Evolutionary conservation across 2,113 vertebrate species (phyloP), one percentile per base, ranked within the genome.

Genomic region (Thermophis baileyi): DNA sequence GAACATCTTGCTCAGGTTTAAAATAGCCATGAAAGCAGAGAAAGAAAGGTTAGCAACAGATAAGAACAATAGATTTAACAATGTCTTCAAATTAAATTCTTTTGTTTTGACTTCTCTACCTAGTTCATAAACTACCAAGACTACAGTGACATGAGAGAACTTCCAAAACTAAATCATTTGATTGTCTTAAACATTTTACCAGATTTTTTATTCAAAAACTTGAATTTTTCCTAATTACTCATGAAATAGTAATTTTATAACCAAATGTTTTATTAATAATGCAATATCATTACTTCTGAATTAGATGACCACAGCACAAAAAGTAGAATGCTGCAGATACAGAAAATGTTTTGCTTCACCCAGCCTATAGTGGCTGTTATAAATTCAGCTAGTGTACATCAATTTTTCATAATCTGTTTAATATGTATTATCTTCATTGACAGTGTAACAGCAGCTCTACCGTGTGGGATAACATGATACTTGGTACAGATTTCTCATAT

Each of bases 401-500:
- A 4, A 92, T 94, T 93, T 94, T 96, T 97, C 94, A 97, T 96
- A 95, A 93, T 91, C 96, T 97, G 97, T 90, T 97, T 96, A 97
- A 97, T 95, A 95, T 93, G 96, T 95, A 96, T 96, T 95, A 95
- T 97, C 97, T 97, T 96, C 95, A 97, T 89, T 97, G 95, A 97
- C 97, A 97, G 92, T 89, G 96, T 96, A 97, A 96, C 96, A 97
- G 97, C 96, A 97, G 97, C 95, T 95, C 96, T 95, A 95, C 95
- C 96, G 95, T 94, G 95, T 96, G 96, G 95, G 93, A 94, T 93
- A 96, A 98, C 97, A 97, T 95, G 97, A 96, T 95, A 97, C 97
- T 97, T 94, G 93, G 95, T 96, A 98, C 97, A 98, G 96, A 95
- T 97, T 97, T 95, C 96, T 97, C 96, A 87, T 97, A 97, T 98